phyloP scores from a whole-genome alignment of 2,888 invertebrate genomes.

The Drosophila austrosaltans region DNA sequence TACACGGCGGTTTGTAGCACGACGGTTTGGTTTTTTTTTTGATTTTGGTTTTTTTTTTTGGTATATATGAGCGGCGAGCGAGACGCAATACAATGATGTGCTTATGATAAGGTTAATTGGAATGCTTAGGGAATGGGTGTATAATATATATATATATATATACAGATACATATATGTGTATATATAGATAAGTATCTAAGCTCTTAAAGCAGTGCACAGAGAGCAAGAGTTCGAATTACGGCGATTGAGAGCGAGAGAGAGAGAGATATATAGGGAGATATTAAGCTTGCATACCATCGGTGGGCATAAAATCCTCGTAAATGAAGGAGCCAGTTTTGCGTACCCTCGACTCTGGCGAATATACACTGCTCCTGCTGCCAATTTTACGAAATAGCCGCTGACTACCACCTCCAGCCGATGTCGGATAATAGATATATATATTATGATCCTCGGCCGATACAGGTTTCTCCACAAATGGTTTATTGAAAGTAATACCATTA shows the following conservation, averaged over 20 bases:
- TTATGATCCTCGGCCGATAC: constrained; percentile 99
- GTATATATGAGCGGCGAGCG: constrained; percentile 48
- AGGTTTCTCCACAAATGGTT: constrained; percentile 99
- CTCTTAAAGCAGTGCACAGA: constrained; percentile 2
- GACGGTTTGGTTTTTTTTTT: not conserved
- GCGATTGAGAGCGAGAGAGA: constrained; percentile 25
- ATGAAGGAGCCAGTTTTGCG: constrained; percentile 99
- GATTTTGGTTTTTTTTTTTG: not conserved
- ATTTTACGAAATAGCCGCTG: constrained; percentile 99
- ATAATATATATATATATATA: constrained; percentile 4
- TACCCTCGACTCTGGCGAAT: constrained; percentile 97
- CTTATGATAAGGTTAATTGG: not conserved
- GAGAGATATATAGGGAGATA: constrained; percentile 47
- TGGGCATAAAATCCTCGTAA: constrained; percentile 99
- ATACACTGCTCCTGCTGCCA: constrained; percentile 99
- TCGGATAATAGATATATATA: constrained; percentile 99
- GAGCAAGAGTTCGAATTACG: constrained; percentile 14
- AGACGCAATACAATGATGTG: constrained; percentile 47
- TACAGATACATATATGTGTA: constrained; percentile 1
- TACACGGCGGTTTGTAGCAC: constrained; percentile 13
- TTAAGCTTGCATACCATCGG: constrained; percentile 90
- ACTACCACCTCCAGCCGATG: constrained; percentile 98
- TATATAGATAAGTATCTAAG: not conserved
- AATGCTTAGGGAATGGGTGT: constrained; percentile 17
- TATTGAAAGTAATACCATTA: constrained; percentile 96